Percentiles rank a stretch among this genome's conserved stretches.
Conservation (phyloP, 1,140 invertebrate species). For the Pachyrhynchus sulphureomaculatus region DNA sequence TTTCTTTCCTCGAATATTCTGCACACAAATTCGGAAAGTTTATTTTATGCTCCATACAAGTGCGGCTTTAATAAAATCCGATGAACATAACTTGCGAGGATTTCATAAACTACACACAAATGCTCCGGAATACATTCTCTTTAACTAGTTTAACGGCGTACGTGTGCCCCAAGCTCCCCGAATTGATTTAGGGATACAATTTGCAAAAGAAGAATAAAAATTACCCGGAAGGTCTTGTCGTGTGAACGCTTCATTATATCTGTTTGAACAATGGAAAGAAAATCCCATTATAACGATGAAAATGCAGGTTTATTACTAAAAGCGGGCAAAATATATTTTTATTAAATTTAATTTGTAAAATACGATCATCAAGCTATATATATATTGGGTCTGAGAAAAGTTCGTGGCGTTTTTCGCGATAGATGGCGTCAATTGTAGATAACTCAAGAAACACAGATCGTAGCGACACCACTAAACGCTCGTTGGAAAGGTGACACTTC, state of each 20-base stretch:
- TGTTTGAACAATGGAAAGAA: slow-evolving; percentile 5
- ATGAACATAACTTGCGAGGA: slow-evolving; percentile 7
- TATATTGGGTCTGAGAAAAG: too few species aligned
- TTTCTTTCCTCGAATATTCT: neutral
- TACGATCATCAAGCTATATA: too few species aligned
- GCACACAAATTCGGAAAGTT: slow-evolving; percentile 2
- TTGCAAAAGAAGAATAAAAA: slow-evolving; percentile 10
- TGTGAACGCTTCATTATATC: slow-evolving; percentile 14
- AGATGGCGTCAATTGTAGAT: too few species aligned
- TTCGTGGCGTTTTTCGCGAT: too few species aligned
- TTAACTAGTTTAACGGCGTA: neutral
- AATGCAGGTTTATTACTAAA: too few species aligned
- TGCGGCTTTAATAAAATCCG: neutral
- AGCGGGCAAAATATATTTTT: too few species aligned
- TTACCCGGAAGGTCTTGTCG: neutral
- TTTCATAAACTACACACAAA: slow-evolving; percentile 17
- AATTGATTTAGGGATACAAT: slow-evolving; percentile 9
- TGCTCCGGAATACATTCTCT: slow-evolving; percentile 11
- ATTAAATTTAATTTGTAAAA: too few species aligned
- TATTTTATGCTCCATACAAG: slow-evolving; percentile 1
- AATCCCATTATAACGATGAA: neutral
- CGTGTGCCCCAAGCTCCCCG: neutral
- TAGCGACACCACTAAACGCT: too few species aligned
- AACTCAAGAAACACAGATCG: too few species aligned
- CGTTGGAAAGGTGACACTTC: too few species aligned